phyloP scores from a whole-genome alignment of 2,797 vertebrate genomes.

The Rhabdomys pumilio region DNA sequence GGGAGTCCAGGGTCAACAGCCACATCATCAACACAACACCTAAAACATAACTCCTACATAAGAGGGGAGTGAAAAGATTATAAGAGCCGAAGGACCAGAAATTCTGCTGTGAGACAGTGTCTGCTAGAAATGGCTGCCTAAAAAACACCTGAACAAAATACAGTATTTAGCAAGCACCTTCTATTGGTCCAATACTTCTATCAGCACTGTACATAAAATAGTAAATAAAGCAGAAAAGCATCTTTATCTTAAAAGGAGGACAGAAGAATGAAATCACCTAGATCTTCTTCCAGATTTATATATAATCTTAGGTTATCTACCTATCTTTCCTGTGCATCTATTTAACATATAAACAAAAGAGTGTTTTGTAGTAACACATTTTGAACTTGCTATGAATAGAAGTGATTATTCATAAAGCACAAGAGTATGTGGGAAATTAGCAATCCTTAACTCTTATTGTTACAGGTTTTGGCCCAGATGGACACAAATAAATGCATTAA shows the following conservation, averaged over 20 bases:
- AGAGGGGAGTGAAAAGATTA: neutral
- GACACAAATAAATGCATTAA: neutral
- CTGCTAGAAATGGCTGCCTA: neutral
- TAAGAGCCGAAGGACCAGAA: neutral
- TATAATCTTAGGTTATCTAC: neutral
- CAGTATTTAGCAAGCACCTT: neutral
- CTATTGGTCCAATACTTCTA: neutral
- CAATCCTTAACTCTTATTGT: constrained; percentile 23
- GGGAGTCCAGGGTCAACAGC: neutral
- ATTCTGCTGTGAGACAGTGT: neutral
- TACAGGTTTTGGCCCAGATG: neutral
- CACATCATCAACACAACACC: neutral
- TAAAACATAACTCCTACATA: neutral
- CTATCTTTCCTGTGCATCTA: neutral
- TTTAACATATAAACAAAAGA: constrained; percentile 19
- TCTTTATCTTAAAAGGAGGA: neutral
- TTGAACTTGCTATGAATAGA: neutral
- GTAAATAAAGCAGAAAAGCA: constrained; percentile 31
- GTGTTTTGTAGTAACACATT: neutral
- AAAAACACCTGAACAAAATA: neutral
- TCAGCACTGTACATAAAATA: neutral
- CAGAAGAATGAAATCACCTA: neutral
- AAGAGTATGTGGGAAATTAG: neutral
- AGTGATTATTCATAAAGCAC: neutral
- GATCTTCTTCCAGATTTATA: neutral